phyloP scores from a whole-genome alignment of 2,797 vertebrate genomes.

The Gila robusta region DNA sequence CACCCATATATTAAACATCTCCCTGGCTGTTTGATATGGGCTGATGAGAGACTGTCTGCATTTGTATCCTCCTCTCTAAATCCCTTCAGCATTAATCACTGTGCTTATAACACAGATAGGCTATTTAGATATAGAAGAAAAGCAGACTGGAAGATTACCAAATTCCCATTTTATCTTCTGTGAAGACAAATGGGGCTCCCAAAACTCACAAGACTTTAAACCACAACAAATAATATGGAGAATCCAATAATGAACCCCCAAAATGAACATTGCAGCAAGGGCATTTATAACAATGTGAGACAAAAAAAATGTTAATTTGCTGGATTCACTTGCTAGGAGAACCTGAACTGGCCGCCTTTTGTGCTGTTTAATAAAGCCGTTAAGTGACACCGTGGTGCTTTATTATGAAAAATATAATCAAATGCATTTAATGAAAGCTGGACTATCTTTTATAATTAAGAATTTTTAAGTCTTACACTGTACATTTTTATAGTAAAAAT shows the following conservation, averaged over 20 bases:
- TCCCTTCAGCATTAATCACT: constrained; percentile 75
- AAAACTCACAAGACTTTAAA: constrained; percentile 43
- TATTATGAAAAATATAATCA: neutral
- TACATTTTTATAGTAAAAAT: neutral
- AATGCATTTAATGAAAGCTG: neutral
- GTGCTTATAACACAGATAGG: constrained; percentile 67
- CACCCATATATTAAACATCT: constrained; percentile 81
- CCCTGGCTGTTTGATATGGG: constrained; percentile 75
- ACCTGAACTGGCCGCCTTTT: neutral
- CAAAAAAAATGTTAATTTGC: constrained; percentile 5
- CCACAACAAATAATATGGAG: constrained; percentile 37
- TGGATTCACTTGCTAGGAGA: constrained; percentile 2
- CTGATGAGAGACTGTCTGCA: constrained; percentile 80
- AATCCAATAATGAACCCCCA: constrained; percentile 33
- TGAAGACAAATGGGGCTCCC: constrained; percentile 41
- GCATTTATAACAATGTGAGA: constrained; percentile 40
- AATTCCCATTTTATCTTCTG: constrained; percentile 42
- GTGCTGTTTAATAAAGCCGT: constrained; percentile 9
- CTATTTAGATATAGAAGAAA: constrained; percentile 70
- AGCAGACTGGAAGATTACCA: constrained; percentile 47
- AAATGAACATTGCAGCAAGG: constrained; percentile 25
- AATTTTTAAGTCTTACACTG: neutral
- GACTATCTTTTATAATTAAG: neutral
- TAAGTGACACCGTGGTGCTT: neutral
- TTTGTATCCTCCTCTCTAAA: constrained; percentile 77